phyloP scores from a whole-genome alignment of 2,797 vertebrate species.

The Pelochelys cantorii region DNA sequence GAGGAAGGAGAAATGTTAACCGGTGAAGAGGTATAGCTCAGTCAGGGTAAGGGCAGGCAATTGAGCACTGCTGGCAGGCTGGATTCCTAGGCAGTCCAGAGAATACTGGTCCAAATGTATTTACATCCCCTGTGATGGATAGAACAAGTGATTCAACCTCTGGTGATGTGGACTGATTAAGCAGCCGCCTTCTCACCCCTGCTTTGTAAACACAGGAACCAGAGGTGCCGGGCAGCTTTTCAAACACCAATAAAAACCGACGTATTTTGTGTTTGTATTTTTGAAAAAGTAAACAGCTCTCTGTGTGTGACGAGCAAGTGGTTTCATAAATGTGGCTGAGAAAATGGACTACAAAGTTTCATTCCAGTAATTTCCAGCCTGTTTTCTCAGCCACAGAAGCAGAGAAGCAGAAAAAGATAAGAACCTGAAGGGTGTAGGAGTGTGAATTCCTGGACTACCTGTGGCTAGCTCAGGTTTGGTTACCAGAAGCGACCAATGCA shows the following conservation, averaged over 20 bases:
- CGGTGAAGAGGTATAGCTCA: not conserved
- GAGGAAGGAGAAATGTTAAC: not conserved
- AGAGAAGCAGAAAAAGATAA: not conserved
- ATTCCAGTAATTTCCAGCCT: slow-evolving; percentile 18
- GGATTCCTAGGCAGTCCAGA: not conserved
- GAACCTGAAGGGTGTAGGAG: rapidly evolving
- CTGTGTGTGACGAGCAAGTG: slow-evolving; percentile 46
- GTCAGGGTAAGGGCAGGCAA: not conserved
- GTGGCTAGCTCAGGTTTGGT: not conserved
- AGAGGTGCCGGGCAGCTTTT: slow-evolving; percentile 14
- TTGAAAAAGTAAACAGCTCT: slow-evolving; percentile 51
- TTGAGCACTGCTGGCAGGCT: not conserved
- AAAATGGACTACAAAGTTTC: slow-evolving; percentile 45
- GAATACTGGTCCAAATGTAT: not conserved
- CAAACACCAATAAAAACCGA: not conserved
- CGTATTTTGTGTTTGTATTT: slow-evolving; percentile 49
- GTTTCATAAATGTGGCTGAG: slow-evolving; percentile 55
- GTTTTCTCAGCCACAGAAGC: not conserved
- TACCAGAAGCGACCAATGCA: not conserved
- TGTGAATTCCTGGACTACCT: rapidly evolving
- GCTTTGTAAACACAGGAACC: not conserved
- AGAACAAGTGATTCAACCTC: not conserved
- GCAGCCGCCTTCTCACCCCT: not conserved
- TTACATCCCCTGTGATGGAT: rapidly evolving
- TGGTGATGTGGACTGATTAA: rapidly evolving